Evolutionary conservation across 2,797 vertebrate species (phyloP), one percentile per base, ranked within the genome.

Genomic region (Malacoctenus gilli): DNA sequence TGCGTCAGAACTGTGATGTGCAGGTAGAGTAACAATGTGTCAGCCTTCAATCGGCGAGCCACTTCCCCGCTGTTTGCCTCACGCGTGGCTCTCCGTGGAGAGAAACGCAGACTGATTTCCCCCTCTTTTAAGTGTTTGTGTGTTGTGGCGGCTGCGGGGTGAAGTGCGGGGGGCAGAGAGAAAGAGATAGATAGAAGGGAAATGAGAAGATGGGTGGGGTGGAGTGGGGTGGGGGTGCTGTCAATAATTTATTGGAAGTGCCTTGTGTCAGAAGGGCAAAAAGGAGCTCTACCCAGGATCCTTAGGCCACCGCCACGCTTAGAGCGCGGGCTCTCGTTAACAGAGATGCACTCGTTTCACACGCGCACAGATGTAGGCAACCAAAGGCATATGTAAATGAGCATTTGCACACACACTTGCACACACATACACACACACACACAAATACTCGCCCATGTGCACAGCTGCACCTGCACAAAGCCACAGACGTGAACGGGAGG

Each of bases 241-340:
- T 93, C 86, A 92, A 91, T 94, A 92, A 94, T 94, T 94, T 88
- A 94, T 93, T 81, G 77, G 54, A 68, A 87, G 73, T 68, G 75
- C 12, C 4, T 83, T 66, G 78, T 87, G 85, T 90, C 80, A 84
- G 82, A 85, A 76, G 88, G 91, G 68, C 89, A 88, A 88, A 83
- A 85, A 68, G n/a, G 64, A 86, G 58, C 82, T 65, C 65, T 52
- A 69, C 62, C 35, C 25, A 51, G 61, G 62, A 82, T 86, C 85
- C 80, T 82, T 75, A 77, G 87, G 87, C 85, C 89, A 76, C 69
- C 15, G 16, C 19, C 5, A 44, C 19, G 50, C 71, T 74, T 6
- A 11, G 22, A 75, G 70, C 64, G 9, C 72, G 44, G 56, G 61
- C 68, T 73, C 77, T 85, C 59, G 73, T 85, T 87, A 86, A 66